Evolutionary conservation across 1,140 invertebrate species (phyloP).

Genomic region (Camponotus vicinus): DNA sequence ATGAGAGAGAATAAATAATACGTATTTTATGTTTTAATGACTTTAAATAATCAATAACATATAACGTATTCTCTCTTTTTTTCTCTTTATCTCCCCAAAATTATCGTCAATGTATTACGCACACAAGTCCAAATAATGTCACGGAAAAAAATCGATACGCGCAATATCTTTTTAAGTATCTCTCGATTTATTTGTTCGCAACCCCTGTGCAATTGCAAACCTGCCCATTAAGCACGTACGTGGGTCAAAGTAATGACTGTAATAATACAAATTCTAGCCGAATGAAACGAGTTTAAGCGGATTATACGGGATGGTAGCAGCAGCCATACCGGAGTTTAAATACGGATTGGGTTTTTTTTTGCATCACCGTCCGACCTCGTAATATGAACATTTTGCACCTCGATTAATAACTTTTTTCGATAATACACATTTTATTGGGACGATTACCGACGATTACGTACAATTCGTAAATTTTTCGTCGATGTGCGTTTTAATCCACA

Average conservation of each 20-base stretch:
- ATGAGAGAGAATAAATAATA: constrained; percentile 7
- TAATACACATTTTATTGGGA: constrained; percentile 29
- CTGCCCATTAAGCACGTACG: constrained; percentile 40
- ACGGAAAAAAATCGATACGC: not conserved
- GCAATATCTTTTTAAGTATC: constrained; percentile 41
- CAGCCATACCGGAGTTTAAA: constrained; percentile 48
- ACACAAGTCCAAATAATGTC: not conserved
- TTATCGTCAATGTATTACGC: not conserved
- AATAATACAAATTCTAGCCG: constrained; percentile 71
- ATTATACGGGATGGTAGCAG: constrained; percentile 66
- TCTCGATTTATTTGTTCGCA: constrained; percentile 39
- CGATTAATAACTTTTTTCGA: constrained; percentile 58
- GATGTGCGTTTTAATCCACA: constrained; percentile 31
- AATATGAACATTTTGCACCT: constrained; percentile 52
- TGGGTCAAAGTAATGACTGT: constrained; percentile 48
- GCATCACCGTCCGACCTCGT: constrained; percentile 41
- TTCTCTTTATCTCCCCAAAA: not conserved
- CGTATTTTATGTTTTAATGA: not conserved
- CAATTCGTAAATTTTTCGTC: constrained; percentile 25
- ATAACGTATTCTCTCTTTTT: no score
- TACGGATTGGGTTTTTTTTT: constrained; percentile 47
- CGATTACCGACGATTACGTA: constrained; percentile 39
- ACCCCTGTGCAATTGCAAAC: constrained; percentile 23
- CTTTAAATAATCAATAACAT: not conserved
- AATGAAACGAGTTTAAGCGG: constrained; percentile 71